These are phyloP conservation scores for Synanthedon tipuliformis DNA, from an alignment of 2,888 invertebrate genomes.

Conservation along the genomic window DNA sequence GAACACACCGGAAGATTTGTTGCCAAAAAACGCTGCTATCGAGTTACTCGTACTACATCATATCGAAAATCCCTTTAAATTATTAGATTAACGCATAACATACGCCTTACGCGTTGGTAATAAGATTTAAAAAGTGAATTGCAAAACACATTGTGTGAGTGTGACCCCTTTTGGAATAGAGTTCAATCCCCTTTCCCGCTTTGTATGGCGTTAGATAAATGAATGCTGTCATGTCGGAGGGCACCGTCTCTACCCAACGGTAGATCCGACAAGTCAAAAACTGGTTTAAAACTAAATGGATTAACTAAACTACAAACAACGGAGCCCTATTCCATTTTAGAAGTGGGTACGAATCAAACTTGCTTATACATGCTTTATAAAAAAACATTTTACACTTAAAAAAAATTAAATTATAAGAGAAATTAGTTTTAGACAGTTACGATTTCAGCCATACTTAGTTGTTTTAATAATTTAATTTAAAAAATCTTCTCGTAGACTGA, in stretches of 20 bases:
- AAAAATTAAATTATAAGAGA: too few relatives aligned
- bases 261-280: background rate
- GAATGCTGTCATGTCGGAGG: constrained; percentile 12
- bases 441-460: too few relatives aligned
- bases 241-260: background rate
- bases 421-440: too few relatives aligned
- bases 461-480: too few relatives aligned
- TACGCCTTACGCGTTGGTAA: background rate
- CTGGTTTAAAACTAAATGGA: background rate
- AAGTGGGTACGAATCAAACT: background rate
- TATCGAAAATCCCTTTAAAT: too few relatives aligned
- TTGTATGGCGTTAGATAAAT: background rate
- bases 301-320: constrained; percentile 3
- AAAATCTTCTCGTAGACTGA: too few relatives aligned
- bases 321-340: constrained; percentile 22
- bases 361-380: too few relatives aligned
- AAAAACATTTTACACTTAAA: too few relatives aligned
- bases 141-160: background rate
- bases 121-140: background rate
- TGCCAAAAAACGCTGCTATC: constrained; percentile 37
- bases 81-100: too few relatives aligned
- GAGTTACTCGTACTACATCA: constrained; percentile 14
- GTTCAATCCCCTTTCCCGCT: constrained; percentile 16
- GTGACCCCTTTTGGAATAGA: constrained; percentile 10
- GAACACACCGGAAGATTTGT: constrained; percentile 26